phyloP scores from a whole-genome alignment of 1,140 invertebrate species.

The Drosophila arawakana region DNA sequence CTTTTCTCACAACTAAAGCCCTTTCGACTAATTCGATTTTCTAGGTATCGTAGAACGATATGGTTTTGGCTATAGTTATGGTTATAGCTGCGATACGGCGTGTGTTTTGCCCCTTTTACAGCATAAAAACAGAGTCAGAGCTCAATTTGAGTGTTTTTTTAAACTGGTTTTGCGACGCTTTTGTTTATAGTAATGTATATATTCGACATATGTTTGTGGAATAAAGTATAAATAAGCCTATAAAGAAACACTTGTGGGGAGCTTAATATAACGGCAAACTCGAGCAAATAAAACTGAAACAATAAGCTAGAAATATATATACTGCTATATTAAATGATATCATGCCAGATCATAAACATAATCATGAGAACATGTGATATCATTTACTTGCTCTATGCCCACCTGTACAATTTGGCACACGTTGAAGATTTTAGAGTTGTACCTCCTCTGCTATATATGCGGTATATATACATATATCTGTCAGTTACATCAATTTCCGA shows the following conservation, averaged over 20 bases:
- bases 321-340: constrained; percentile 4
- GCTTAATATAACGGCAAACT: constrained; percentile 75
- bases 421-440: not conserved
- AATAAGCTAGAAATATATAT: constrained; percentile 41
- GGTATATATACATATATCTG: not conserved
- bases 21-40: not conserved
- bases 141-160: not conserved
- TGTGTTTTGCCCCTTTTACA: constrained; percentile 27
- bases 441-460: constrained; percentile 2
- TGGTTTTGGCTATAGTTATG: constrained; percentile 1
- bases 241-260: constrained; percentile 72
- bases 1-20: too few relatives aligned
- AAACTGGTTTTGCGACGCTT: constrained; percentile 44
- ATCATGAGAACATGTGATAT: not conserved
- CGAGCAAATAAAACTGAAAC: constrained; percentile 74
- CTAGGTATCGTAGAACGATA: constrained; percentile 17
- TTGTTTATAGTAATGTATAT: constrained; percentile 37
- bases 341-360: not conserved
- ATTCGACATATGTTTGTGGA: constrained; percentile 64
- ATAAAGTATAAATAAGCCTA: constrained; percentile 57
- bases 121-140: constrained; percentile 18
- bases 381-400: too few relatives aligned
- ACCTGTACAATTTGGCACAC: not conserved
- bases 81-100: not conserved
- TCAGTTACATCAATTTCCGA: constrained; percentile 73